phyloP scores from a whole-genome alignment of 2,888 invertebrate genomes.

The Drosophila subquinaria region DNA sequence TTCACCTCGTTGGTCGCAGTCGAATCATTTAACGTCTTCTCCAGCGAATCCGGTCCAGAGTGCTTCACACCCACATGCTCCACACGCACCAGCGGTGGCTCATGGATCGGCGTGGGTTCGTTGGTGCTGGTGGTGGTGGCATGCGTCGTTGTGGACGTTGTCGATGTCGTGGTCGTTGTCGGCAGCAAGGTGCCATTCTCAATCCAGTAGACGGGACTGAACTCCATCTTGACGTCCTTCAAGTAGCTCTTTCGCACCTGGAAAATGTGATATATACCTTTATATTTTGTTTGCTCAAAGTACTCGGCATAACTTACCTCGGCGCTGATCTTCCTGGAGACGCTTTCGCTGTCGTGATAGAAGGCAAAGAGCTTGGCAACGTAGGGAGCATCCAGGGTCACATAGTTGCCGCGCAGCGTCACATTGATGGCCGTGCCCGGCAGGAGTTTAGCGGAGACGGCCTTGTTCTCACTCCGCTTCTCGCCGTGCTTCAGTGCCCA shows the following conservation, averaged over 20 bases:
- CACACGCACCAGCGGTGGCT: constrained; percentile 85
- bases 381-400: constrained; percentile 91
- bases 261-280: neutral
- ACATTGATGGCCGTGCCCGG: constrained; percentile 94
- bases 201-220: constrained; percentile 92
- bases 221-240: constrained; percentile 89
- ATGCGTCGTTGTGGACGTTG: constrained; percentile 87
- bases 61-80: constrained; percentile 78
- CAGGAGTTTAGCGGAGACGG: constrained; percentile 89
- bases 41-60: constrained; percentile 80
- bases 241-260: constrained; percentile 88
- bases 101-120: constrained; percentile 86
- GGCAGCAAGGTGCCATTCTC: constrained; percentile 92
- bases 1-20: constrained; percentile 73
- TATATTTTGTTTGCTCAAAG: neutral
- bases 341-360: constrained; percentile 83
- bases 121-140: constrained; percentile 86
- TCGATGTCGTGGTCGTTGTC: constrained; percentile 89
- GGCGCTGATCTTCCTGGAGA: constrained; percentile 83
- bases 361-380: constrained; percentile 89
- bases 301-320: constrained; percentile 68
- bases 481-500: constrained; percentile 89
- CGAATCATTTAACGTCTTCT: constrained; percentile 78
- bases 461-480: constrained; percentile 86
- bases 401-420: constrained; percentile 90